phyloP scores from a whole-genome alignment of 2,797 vertebrate species.

The Gallinago nigripennis region DNA sequence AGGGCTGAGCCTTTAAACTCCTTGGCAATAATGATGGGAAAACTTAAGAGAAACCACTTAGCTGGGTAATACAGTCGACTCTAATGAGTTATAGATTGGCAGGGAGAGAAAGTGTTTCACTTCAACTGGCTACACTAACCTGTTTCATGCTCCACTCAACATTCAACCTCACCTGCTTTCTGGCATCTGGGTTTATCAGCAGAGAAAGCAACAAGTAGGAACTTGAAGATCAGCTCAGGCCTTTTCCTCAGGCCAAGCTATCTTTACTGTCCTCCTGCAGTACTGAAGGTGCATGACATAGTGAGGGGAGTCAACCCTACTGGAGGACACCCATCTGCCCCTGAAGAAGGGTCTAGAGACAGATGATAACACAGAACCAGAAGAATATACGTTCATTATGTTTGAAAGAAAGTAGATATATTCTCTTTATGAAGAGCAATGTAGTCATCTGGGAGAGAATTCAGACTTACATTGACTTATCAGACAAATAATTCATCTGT shows the following conservation, averaged over 20 bases:
- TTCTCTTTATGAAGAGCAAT: neutral
- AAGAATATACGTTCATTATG: fast-evolving
- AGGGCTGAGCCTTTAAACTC: neutral
- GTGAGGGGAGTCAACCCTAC: neutral
- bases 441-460: neutral
- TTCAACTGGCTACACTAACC: neutral
- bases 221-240: neutral
- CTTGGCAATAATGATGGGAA: neutral
- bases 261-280: neutral
- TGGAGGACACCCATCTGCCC: neutral
- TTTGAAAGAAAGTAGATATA: neutral
- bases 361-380: neutral
- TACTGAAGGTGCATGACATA: neutral
- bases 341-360: neutral
- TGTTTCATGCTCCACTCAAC: neutral
- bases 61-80: neutral
- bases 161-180: neutral
- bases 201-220: neutral
- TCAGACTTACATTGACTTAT: neutral
- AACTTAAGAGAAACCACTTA: neutral
- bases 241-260: neutral
- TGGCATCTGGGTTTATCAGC: neutral
- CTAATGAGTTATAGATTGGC: neutral
- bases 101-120: neutral
- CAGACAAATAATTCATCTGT: neutral